A percentile compares a stretch with the other conserved stretches of the same genome.
These are phyloP conservation scores for Glossophaga mutica DNA, from an alignment of 2,797 vertebrate genomes.

Conservation along the genomic window DNA sequence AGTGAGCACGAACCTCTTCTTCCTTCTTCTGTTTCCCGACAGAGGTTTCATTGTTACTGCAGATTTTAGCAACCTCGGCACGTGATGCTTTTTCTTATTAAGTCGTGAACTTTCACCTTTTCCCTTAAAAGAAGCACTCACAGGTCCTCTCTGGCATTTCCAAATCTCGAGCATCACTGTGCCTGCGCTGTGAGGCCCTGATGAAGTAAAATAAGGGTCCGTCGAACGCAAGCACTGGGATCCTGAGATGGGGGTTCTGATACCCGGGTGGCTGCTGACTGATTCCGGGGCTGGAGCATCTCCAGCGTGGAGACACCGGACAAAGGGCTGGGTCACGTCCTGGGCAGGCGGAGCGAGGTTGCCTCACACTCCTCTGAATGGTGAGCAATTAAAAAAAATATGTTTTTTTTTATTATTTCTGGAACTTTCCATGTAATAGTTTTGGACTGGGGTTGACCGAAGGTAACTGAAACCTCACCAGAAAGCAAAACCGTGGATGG, in stretches of 20 bases:
- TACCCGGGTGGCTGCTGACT: not conserved
- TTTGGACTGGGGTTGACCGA: not conserved
- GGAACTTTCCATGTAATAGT: not conserved
- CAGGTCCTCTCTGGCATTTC: not conserved
- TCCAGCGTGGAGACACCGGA: not conserved
- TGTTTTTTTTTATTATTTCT: not conserved
- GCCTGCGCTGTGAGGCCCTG: rapidly evolving
- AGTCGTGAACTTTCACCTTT: not conserved
- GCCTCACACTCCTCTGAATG: not conserved
- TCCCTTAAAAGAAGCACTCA: not conserved
- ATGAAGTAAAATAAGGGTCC: not conserved
- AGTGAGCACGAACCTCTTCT: not conserved
- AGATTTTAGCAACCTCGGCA: not conserved
- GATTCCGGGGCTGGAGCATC: not conserved
- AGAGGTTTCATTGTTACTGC: no score
- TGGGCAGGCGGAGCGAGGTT: not conserved
- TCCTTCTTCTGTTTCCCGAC: not conserved
- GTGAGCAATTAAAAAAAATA: not conserved
- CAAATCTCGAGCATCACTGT: not conserved
- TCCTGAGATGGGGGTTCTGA: not conserved
- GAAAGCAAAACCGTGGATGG: not conserved
- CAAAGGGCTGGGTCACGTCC: not conserved
- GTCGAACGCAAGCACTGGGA: rapidly evolving
- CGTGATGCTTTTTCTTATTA: no score
- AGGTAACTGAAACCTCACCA: not conserved